Base-by-base conservation (phyloP, 2,888 invertebrate genomes). In the Hoplodrina blanda region DNA sequence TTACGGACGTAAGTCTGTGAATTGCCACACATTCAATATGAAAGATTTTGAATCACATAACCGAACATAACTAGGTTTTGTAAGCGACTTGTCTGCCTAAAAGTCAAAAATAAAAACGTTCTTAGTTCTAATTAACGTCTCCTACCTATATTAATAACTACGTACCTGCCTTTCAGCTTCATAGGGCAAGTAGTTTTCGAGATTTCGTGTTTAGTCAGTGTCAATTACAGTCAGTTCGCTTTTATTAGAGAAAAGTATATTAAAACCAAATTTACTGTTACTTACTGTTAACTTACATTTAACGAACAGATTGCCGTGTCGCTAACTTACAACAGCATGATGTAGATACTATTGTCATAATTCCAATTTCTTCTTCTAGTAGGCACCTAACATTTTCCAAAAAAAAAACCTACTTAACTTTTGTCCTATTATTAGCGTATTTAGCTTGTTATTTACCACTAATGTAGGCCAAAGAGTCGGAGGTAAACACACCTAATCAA, bases 401-500 rank as follows among this genome's bases (percentile, higher is more conserved):
- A 25, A 1, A 15, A n/a, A 17, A 37, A 25, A 60, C 11, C 13
- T 30, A 44, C 49, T 13, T 46, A 57, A 11, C 1, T 15, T 30
- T 8, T 17, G 20, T 50, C 15, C 55, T 33, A 46, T 73, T 20
- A 46, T 62, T 20, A 33, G 13, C 20, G 10, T 11, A 20, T 41
- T 25, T 11, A 53, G 20, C 53, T 50, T 46, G 41, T 62, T 41
- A 57, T 59, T 62, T 52, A 37, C 19, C 11, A 57, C 52, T 61
- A 63, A 76, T 44, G 15, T 76, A 67, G 79, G 63, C 33, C 79
- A 70, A 59, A 62, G 20, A 46, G 13, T 53, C 66, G 52, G 67
- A 70, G 80, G 71, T 69, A 79, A 79, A 76, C 65, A 71, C 62
- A 61, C 46, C 25, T 75, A 78, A 76, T 76, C 62, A 82, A 82